Conservation (phyloP, 2,113 vertebrate species). For the Forbesichthys papilliferus region DNA sequence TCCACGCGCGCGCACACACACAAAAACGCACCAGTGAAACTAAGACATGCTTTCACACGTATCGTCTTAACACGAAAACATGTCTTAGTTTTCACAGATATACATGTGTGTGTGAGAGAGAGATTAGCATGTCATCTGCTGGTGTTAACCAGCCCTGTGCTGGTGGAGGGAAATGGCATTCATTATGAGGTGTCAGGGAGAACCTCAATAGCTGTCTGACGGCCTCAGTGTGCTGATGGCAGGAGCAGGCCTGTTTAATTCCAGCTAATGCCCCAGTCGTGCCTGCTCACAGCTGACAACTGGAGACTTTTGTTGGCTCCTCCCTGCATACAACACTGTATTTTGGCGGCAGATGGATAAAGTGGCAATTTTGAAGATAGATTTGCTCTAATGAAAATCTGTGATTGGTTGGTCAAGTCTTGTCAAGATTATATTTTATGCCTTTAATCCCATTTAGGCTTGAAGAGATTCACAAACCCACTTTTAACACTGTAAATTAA, state of each 20-base stretch:
- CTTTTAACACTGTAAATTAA: no score
- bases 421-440: no score
- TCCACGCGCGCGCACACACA: no score
- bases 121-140: background rate
- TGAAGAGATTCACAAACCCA: no score
- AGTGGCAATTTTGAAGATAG: background rate
- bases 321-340: slow-evolving; percentile 12
- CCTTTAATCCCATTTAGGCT: no score
- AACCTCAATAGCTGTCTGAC: slow-evolving; percentile 47
- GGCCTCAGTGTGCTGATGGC: slow-evolving; percentile 38
- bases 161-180: slow-evolving; percentile 39
- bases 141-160: slow-evolving; percentile 30
- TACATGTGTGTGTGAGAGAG: background rate
- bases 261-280: slow-evolving; percentile 24
- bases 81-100: background rate
- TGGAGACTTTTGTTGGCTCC: slow-evolving; percentile 27
- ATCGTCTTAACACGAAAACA: background rate
- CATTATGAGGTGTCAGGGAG: slow-evolving; percentile 54
- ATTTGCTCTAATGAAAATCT: background rate
- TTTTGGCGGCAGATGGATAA: no score
- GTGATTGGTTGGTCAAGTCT: slow-evolving; percentile 1
- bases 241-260: slow-evolving; percentile 43
- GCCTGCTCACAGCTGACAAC: slow-evolving; percentile 17
- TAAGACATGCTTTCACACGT: background rate
- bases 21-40: no score